A percentile compares a stretch with the other conserved stretches of the same genome.
Conservation (phyloP, 2,797 vertebrate species). For the Lutjanus argentimaculatus region DNA sequence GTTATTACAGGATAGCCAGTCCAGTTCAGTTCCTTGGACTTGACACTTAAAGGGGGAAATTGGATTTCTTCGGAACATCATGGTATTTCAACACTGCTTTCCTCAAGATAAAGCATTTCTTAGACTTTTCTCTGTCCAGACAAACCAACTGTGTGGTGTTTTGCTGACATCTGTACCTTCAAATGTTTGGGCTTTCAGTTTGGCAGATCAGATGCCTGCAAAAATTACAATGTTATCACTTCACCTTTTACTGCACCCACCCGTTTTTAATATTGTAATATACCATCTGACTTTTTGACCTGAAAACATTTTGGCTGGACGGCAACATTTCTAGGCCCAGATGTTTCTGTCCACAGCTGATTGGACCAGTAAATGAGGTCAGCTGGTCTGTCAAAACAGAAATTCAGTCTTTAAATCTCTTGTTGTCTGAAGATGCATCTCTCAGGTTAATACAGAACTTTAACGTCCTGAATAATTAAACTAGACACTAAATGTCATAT, state of each 20-base stretch:
- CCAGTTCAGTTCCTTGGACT: neutral
- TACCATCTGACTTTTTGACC: neutral
- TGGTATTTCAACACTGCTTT: too few species aligned
- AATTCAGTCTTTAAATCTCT: neutral
- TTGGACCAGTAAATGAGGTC: neutral
- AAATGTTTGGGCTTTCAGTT: too few species aligned
- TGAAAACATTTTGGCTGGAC: too few species aligned
- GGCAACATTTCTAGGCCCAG: too few species aligned
- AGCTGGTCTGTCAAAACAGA: neutral
- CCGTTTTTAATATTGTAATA: neutral
- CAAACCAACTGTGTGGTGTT: too few species aligned
- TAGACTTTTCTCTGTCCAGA: too few species aligned
- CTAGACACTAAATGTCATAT: neutral
- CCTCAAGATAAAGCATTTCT: too few species aligned
- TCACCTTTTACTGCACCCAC: neutral
- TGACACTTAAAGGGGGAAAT: too few species aligned
- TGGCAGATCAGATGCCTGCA: neutral
- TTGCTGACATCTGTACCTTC: too few species aligned
- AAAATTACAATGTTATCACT: neutral
- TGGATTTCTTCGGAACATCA: too few species aligned
- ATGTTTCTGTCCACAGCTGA: neutral
- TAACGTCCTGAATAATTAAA: rapidly evolving
- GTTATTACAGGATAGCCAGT: neutral
- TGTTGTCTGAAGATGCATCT: neutral
- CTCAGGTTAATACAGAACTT: constrained; percentile 2